Conservation (phyloP, 1,140 invertebrate genomes). For the Bombus waltoni region DNA sequence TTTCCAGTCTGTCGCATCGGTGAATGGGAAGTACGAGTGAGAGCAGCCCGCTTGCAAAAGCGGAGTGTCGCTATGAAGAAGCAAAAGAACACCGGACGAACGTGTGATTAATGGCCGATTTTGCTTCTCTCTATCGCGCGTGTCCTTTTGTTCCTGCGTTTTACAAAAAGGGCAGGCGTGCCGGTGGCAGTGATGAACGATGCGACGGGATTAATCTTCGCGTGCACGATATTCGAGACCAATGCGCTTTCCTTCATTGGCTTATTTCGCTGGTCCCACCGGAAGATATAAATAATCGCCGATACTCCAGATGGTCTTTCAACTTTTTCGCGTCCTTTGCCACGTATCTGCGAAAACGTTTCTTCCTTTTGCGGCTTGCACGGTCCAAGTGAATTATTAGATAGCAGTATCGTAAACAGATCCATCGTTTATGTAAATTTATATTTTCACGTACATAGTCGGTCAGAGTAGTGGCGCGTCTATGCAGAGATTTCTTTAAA, state of each 20-base stretch:
- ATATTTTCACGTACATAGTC: too few relatives aligned
- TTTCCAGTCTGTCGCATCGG: conserved; percentile 7
- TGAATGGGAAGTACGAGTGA: not conserved
- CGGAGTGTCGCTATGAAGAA: not conserved
- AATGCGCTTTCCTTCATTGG: not conserved
- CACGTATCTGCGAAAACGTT: too few relatives aligned
- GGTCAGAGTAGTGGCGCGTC: too few relatives aligned
- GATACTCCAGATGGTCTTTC: not conserved
- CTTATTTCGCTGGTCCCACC: not conserved
- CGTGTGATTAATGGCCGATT: conserved; percentile 62
- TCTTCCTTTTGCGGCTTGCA: too few relatives aligned
- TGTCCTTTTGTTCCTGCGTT: conserved; percentile 53
- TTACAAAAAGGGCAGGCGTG: conserved; percentile 56
- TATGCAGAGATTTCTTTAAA: too few relatives aligned
- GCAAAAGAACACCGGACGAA: conserved; percentile 39
- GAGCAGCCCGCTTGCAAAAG: not conserved
- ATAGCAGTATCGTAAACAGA: too few relatives aligned
- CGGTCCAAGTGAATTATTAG: too few relatives aligned
- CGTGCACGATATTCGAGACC: conserved; percentile 12
- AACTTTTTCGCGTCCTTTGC: not conserved
- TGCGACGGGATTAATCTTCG: conserved; percentile 66
- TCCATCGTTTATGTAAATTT: too few relatives aligned
- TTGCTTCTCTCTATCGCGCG: conserved; percentile 50
- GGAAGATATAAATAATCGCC: conserved; percentile 41
- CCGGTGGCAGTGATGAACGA: conserved; percentile 68